Percentiles rank a stretch among this genome's conserved stretches.
Evolutionary conservation across 92 coral and sea anemone species (phyloP).

Genomic region (Ricordea florida): DNA sequence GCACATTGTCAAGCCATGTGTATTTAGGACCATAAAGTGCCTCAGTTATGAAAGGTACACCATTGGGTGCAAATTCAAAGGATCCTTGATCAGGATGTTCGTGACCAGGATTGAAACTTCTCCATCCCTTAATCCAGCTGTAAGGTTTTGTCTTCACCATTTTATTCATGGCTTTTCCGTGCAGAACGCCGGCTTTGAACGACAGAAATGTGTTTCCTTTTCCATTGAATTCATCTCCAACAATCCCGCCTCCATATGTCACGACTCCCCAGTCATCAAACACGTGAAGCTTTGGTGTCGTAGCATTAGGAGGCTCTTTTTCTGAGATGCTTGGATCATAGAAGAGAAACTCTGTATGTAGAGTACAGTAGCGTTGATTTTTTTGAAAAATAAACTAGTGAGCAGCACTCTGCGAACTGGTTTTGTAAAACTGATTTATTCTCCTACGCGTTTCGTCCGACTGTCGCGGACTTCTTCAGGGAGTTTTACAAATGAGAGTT

Average conservation of each 20-base stretch:
- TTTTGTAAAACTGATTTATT: too few relatives aligned
- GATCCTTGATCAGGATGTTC: slow-evolving; percentile 99
- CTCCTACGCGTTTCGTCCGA: too few relatives aligned
- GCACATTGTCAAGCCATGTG: slow-evolving; percentile 89
- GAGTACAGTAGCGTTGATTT: slow-evolving; percentile 46
- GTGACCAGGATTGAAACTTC: slow-evolving; percentile 82
- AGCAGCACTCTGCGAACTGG: too few relatives aligned
- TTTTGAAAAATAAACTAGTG: too few relatives aligned
- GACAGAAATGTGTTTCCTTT: slow-evolving; percentile 56
- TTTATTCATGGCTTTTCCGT: slow-evolving; percentile 79
- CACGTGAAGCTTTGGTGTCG: slow-evolving; percentile 62
- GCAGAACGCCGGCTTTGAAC: slow-evolving; percentile 85
- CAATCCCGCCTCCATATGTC: slow-evolving; percentile 56
- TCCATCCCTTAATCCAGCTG: slow-evolving; percentile 58
- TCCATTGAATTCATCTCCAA: neutral
- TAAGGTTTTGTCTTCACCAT: slow-evolving; percentile 53
- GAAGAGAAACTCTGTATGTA: slow-evolving; percentile 83
- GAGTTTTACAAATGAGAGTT: too few relatives aligned
- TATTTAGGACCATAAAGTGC: slow-evolving; percentile 88
- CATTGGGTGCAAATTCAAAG: slow-evolving; percentile 77
- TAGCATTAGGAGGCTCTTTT: slow-evolving; percentile 19
- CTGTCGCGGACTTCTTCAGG: too few relatives aligned
- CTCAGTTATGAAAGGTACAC: slow-evolving; percentile 82
- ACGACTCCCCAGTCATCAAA: slow-evolving; percentile 96
- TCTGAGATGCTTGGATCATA: slow-evolving; percentile 55